Conservation (phyloP, 2,888 invertebrate genomes). For the Dolomedes plantarius region DNA sequence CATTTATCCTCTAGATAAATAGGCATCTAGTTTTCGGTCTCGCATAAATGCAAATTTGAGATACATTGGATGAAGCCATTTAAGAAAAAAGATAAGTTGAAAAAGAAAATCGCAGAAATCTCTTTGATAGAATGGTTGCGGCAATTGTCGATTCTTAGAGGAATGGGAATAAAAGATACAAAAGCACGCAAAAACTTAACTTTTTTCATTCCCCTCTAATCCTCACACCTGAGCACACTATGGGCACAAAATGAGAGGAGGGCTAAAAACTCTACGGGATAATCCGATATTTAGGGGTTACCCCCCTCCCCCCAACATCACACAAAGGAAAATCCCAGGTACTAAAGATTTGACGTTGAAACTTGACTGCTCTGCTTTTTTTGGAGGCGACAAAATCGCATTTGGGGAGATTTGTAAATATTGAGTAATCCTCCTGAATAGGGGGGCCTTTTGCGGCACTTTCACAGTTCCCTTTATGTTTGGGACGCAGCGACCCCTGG, state of each 20-base stretch:
- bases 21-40: too few species aligned
- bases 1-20: too few species aligned
- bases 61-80: too few species aligned
- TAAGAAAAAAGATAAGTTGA: too few species aligned
- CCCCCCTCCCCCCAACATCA: too few species aligned
- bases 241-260: not conserved
- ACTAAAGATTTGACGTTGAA: constrained; percentile 12
- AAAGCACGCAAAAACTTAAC: constrained; percentile 8
- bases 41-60: too few species aligned
- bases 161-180: not conserved
- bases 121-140: too few species aligned
- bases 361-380: constrained; percentile 47
- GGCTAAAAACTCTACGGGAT: constrained; percentile 35
- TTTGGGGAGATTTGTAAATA: constrained; percentile 37
- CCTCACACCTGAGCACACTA: constrained; percentile 1
- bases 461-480: not conserved
- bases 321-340: constrained; percentile 28
- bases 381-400: constrained; percentile 25
- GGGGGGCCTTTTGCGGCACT: not conserved
- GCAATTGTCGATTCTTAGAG: not conserved
- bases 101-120: too few species aligned
- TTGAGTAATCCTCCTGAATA: constrained; percentile 21
- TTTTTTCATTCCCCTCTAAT: not conserved
- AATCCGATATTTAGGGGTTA: constrained; percentile 54
- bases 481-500: not conserved